Percentiles rank a stretch among this genome's conserved stretches.
Conservation (phyloP, 2,888 invertebrate species). For the Sturmia bella region DNA sequence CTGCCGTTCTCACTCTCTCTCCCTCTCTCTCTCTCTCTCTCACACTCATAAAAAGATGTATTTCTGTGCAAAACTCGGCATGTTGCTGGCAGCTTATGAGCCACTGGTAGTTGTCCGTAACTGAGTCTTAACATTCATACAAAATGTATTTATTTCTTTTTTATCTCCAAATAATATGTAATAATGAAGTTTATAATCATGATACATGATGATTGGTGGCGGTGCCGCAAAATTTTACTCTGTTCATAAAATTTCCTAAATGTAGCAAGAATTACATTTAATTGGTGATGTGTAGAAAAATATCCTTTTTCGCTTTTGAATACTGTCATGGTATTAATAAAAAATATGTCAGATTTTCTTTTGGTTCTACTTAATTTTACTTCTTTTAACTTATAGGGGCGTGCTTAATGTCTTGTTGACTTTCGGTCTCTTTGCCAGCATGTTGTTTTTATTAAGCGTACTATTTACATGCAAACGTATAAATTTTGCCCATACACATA, state of each 20-base stretch:
- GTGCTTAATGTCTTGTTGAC: conserved; percentile 54
- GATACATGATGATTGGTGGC: conserved; percentile 10
- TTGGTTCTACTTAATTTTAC: conserved; percentile 8
- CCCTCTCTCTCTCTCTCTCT: not conserved
- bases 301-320: conserved; percentile 32
- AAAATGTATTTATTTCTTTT: not conserved
- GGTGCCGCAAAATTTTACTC: conserved; percentile 13
- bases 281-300: not conserved
- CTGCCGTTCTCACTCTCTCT: not conserved
- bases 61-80: conserved; percentile 48
- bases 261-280: conserved; percentile 4
- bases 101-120: conserved; percentile 57
- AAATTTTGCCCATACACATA: conserved; percentile 29
- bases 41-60: conserved; percentile 3
- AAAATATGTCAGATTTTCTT: conserved; percentile 40
- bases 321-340: conserved; percentile 54
- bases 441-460: conserved; percentile 40
- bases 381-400: conserved; percentile 45
- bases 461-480: not conserved
- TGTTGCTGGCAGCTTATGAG: conserved; percentile 55
- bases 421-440: conserved; percentile 28
- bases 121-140: not conserved
- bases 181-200: conserved; percentile 12
- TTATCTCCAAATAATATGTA: not conserved
- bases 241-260: conserved; percentile 7